Base-by-base conservation (phyloP, 2,113 vertebrate genomes). In the human (Homo sapiens) region DNA sequence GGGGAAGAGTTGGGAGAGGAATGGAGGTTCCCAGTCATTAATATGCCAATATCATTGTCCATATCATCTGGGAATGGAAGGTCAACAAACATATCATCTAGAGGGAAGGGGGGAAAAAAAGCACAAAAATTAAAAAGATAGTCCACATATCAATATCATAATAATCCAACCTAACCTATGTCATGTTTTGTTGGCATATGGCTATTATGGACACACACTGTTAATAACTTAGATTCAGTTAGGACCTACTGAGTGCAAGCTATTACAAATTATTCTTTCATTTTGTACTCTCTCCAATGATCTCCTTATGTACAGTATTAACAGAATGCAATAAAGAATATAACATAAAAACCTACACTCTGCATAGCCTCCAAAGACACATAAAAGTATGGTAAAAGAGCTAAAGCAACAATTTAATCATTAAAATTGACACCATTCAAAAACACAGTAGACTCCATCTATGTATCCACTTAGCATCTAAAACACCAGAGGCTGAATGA, bases 1-100 rank as follows among this genome's bases (percentile, higher is more conserved):
- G 99, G 99, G 52, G 99, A 99, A 78, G 99, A 99, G 98, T 99
- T 99, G 84, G 99, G 99, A 96, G 99, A 99, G 80, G 99, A 99
- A 97, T 99, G 99, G 89, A 99, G 99, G 99, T 99, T 99, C 98
- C 99, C 99, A 81, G 99, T 99, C 98, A 99, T 99, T 97, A 99
- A 98, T 98, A 99, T 99, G 96, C 99, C 99, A 73, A 99, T 99
- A 97, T 99, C 99, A 87, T 99, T 99, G 98, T 99, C 99, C 99
- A 99, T 99, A 97, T 99, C 99, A 90, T 99, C 99, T 88, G 99
- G 99, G 98, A 99, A 99, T 3, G 99, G 99, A 96, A 99, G 99
- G 98, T 99, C 99, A 96, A 99, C 99, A 99, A 99, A 99, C 98
- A 99, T 99, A 92, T 99, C 99, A 99, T 98, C 94, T 98, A 97